Evolutionary conservation across 2,888 invertebrate species (phyloP), one percentile per base, ranked within the genome.

Genomic region (Sinhomidia bicolor): DNA sequence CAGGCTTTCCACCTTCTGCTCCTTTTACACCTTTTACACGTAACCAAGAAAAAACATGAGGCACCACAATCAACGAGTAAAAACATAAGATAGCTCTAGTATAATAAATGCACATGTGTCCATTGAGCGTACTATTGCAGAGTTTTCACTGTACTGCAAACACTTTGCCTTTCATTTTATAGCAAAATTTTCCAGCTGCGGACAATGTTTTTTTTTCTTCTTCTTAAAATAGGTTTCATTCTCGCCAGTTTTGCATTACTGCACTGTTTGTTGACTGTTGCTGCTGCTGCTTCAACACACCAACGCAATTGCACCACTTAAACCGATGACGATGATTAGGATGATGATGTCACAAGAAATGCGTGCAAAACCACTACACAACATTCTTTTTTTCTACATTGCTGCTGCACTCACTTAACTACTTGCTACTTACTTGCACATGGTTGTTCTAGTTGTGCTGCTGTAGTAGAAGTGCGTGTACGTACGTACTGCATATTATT

Each of bases 1-100:
- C n/a, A n/a, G n/a, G n/a, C n/a, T n/a, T n/a, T n/a, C 71, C 82
- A 20, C 36, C 71, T 54, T 57, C 62, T 80, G 9, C 36, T 12
- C 17, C 29, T 9, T 60, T 60, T 6, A 14, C 14, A 12, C 9
- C 17, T 65, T 23, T 41, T 68, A 36, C 68, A 17, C 68, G 10
- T 68, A 17, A 44, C 20, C 68, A 20, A n/a, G 41, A 7, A 17
- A 68, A 41, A 68, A 68, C 20, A 41, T 68, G 68, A 68, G 68
- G 68, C 68, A 36, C 68, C 68, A 44, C 41, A 68, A 65, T n/a
- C n/a, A n/a, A n/a, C n/a, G n/a, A n/a, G n/a, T n/a, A n/a, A n/a
- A n/a, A n/a, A n/a, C n/a, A n/a, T n/a, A n/a, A n/a, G n/a, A n/a
- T n/a, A n/a, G n/a, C n/a, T n/a, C n/a, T n/a, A n/a, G n/a, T n/a